Percentiles rank a stretch among this genome's conserved stretches.
These are phyloP conservation scores for Phymastichus coffea DNA, from an alignment of 1,140 invertebrate species.

Conservation along the genomic window DNA sequence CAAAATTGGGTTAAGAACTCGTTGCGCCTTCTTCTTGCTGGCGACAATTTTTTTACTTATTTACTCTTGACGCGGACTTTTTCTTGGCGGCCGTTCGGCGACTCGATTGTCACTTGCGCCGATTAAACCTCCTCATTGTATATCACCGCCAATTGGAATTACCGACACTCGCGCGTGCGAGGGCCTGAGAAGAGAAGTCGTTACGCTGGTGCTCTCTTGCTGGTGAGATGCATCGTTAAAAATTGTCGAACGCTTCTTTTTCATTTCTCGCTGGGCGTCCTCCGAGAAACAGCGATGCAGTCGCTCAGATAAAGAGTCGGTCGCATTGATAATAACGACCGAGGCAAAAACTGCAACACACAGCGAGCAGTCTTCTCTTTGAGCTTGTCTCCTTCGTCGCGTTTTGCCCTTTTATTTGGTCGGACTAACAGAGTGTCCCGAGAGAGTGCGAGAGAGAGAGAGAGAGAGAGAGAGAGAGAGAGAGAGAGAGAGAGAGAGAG, in stretches of 20 bases:
- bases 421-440: not conserved
- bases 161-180: no score
- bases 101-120: no score
- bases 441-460: not conserved
- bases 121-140: no score
- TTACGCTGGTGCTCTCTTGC: not conserved
- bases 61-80: no score
- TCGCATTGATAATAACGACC: slow-evolving; percentile 12
- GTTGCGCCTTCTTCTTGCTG: not conserved
- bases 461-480: not conserved
- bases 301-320: not conserved
- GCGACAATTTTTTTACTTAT: no score
- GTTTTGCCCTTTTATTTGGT: not conserved
- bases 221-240: slow-evolving; percentile 1
- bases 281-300: not conserved
- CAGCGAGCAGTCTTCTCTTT: no score
- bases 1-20: slow-evolving; percentile 12
- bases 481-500: not conserved
- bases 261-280: not conserved
- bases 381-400: no score
- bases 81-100: no score
- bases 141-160: no score
- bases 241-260: slow-evolving; percentile 5
- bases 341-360: no score
- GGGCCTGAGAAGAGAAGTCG: not conserved